phyloP scores from a whole-genome alignment of 2,888 invertebrate species.

The Aphidoletes aphidimyza region DNA sequence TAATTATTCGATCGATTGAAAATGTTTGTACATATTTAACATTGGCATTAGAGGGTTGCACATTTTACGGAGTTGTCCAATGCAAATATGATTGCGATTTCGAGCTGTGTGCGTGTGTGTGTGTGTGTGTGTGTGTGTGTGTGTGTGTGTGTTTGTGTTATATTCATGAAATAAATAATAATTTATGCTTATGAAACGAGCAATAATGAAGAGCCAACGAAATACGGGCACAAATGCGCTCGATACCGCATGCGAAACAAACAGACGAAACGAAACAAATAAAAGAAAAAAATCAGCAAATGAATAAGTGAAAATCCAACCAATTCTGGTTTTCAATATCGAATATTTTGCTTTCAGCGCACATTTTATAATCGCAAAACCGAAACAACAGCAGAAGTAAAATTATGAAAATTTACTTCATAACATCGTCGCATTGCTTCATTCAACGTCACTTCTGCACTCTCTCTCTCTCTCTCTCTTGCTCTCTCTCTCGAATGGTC shows the following conservation, averaged over 20 bases:
- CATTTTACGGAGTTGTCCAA: too few relatives aligned
- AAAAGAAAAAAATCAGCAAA: neutral
- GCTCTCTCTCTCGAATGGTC: neutral
- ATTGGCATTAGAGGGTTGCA: too few relatives aligned
- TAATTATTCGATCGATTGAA: too few relatives aligned
- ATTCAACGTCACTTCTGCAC: too few relatives aligned
- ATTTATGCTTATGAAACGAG: constrained; percentile 7
- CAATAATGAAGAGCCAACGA: neutral
- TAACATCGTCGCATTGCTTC: too few relatives aligned
- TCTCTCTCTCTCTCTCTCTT: neutral
- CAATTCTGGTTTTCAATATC: neutral
- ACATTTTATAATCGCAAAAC: neutral
- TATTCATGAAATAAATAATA: neutral
- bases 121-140: too few relatives aligned
- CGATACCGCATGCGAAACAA: too few relatives aligned
- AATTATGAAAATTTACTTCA: neutral
- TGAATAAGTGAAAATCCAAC: neutral
- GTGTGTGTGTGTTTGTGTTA: neutral
- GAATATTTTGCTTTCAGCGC: neutral
- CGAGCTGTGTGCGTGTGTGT: too few relatives aligned
- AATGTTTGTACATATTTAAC: too few relatives aligned
- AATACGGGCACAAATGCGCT: neutral
- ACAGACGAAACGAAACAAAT: neutral
- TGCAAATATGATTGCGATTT: too few relatives aligned
- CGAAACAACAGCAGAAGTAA: neutral